Conservation (phyloP, 2,888 invertebrate genomes). For the Spisula subtruncata region DNA sequence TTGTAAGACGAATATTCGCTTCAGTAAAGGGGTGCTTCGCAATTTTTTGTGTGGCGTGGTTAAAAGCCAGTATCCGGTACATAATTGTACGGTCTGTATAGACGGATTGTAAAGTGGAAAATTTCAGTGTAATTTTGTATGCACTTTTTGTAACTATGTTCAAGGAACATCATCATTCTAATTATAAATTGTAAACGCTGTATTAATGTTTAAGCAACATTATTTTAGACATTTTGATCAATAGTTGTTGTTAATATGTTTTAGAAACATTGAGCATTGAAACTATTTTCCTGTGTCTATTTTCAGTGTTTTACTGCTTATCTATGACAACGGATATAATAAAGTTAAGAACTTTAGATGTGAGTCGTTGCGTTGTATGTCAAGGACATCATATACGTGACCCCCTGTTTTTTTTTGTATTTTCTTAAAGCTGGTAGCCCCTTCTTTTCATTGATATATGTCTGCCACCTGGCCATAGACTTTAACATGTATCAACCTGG, state of each 20-base stretch:
- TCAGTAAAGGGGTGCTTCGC: not conserved
- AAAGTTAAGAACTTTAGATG: slow-evolving; percentile 19
- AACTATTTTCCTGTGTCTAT: slow-evolving; percentile 6
- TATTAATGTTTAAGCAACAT: not conserved
- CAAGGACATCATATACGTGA: not conserved
- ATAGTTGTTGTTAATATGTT: not conserved
- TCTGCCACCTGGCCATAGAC: too few relatives aligned
- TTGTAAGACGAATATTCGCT: not conserved
- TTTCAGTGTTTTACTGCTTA: slow-evolving; percentile 17
- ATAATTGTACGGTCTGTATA: not conserved
- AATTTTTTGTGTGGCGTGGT: not conserved
- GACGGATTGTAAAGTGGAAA: not conserved
- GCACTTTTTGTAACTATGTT: not conserved
- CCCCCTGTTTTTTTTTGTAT: too few relatives aligned
- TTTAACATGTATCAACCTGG: too few relatives aligned
- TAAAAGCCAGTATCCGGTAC: not conserved
- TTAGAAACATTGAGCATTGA: slow-evolving; percentile 9
- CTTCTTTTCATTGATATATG: too few relatives aligned
- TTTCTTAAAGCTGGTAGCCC: too few relatives aligned
- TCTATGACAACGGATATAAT: slow-evolving; percentile 6
- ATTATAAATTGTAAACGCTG: not conserved
- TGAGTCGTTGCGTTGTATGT: not conserved
- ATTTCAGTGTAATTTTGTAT: not conserved
- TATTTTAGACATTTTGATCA: slow-evolving; percentile 19
- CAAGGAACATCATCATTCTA: not conserved